Base-by-base conservation (phyloP, 2,888 invertebrate species). In the Volucella inanis region DNA sequence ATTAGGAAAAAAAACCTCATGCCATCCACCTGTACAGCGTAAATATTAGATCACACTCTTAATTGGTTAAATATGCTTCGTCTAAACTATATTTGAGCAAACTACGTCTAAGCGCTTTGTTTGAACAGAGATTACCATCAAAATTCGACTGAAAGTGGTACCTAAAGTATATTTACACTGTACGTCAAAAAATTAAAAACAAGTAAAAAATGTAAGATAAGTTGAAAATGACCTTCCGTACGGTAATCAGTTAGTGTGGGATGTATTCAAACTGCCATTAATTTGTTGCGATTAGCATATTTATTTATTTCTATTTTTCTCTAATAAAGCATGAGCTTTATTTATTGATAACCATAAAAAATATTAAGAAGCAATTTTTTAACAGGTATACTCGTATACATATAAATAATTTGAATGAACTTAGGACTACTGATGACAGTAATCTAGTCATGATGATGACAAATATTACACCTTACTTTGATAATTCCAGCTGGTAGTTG, bases 21-120 rank as follows among this genome's bases (percentile, higher is more conserved):
- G 1, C 38, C 22, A 38, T 39, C 39, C 64, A 64, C 8, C 31
- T 47, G 31, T 15, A n/a, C 10, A n/a, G 61, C 47, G 15, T 64
- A 64, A 64, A 64, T 49, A 64, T 64, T 64, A 64, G 64, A 15
- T 50, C 64, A 64, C 39, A 39, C n/a, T 14, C 14, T 14, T 22
- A 47, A 11, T 47, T n/a, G 43, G 31, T 11, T 15, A 31, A 31
- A 6, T 31, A 31, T 31, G 31, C 31, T 31, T 31, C 31, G 31
- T 14, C 15, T 38, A 39, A 64, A 10, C 15, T 6, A 50, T 38
- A n/a, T 59, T 59, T 59, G 12, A 43, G 18, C 3, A 64, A 64
- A 45, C 6, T 4, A n/a, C 12, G 11, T 45, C 45, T 45, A 3
- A 64, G 14, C 8, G 39, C 15, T 64, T 64, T 38, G 64, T 38